These are phyloP conservation scores for Caenorhabditis uteleia DNA, from an alignment of 2,888 invertebrate species.

Conservation along the genomic window DNA sequence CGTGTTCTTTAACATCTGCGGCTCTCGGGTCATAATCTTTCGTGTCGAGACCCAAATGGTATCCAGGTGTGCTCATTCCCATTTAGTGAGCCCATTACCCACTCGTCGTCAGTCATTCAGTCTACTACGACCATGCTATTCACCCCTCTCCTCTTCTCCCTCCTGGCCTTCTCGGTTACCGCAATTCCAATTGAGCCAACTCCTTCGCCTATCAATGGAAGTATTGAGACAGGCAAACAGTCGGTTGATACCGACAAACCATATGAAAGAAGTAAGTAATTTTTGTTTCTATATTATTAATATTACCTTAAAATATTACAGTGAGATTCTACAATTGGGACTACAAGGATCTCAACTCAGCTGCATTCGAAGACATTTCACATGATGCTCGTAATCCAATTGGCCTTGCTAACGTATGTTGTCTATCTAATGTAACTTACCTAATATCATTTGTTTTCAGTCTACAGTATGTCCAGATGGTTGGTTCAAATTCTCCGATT, in stretches of 20 bases:
- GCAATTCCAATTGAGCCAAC: too few relatives aligned
- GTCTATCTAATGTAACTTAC: too few relatives aligned
- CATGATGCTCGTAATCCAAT: constrained; percentile 13
- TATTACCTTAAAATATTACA: constrained; percentile 13
- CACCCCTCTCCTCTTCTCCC: too few relatives aligned
- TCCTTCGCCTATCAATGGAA: too few relatives aligned
- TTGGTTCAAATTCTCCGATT: constrained; percentile 39
- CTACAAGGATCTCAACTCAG: constrained; percentile 29
- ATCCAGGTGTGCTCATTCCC: too few relatives aligned
- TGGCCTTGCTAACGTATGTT: constrained; percentile 3
- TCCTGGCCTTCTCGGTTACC: too few relatives aligned
- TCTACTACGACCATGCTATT: too few relatives aligned
- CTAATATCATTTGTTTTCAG: constrained; percentile 9
- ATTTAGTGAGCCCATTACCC: too few relatives aligned
- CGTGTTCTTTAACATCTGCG: too few relatives aligned
- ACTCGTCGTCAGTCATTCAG: too few relatives aligned
- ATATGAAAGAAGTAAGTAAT: constrained; percentile 2
- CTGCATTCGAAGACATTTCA: constrained; percentile 26
- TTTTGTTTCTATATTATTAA: constrained; percentile 2
- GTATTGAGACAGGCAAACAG: neutral
- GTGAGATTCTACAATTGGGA: constrained; percentile 32
- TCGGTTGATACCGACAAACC: neutral
- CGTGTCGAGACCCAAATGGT: too few relatives aligned
- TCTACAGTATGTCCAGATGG: constrained; percentile 33
- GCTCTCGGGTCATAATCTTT: too few relatives aligned